These are phyloP conservation scores for Hafferia zeledoni DNA, from an alignment of 2,797 vertebrate genomes.

Conservation along the genomic window DNA sequence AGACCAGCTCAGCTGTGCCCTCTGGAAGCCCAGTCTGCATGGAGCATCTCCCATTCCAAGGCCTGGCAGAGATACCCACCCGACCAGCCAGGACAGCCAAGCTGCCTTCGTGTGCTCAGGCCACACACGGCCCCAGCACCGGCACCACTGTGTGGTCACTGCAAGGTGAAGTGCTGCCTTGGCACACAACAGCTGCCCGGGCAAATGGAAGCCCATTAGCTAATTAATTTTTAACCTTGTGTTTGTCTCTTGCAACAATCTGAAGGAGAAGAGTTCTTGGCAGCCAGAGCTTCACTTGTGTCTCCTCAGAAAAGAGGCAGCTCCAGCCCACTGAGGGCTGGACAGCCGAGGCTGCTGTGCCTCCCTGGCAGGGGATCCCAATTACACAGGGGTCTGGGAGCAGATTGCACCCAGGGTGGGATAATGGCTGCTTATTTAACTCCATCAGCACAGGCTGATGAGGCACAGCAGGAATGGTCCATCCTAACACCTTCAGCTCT, in stretches of 20 bases:
- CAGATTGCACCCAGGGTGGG: neutral
- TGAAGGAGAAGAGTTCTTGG: neutral
- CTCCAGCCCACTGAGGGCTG: neutral
- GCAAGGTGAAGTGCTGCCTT: slow-evolving; percentile 1
- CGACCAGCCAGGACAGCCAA: accelerated
- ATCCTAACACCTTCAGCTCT: neutral
- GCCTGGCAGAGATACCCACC: neutral
- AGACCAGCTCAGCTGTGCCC: neutral
- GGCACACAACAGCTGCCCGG: neutral
- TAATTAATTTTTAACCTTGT: slow-evolving; percentile 50
- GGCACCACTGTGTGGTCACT: neutral
- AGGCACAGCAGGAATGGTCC: neutral
- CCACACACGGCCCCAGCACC: neutral
- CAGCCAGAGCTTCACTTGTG: neutral
- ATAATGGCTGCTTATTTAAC: neutral
- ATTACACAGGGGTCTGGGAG: neutral
- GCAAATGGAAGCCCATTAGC: neutral
- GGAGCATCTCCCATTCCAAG: neutral
- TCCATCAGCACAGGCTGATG: neutral
- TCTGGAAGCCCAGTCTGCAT: neutral
- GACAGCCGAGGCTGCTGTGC: neutral
- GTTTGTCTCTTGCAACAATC: neutral
- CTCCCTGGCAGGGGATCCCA: neutral
- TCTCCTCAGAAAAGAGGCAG: neutral
- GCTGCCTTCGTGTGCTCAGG: neutral